Percentiles rank a stretch among this genome's conserved stretches.
Evolutionary conservation across 2,888 invertebrate species (phyloP).

Genomic region (Hesperia comma): DNA sequence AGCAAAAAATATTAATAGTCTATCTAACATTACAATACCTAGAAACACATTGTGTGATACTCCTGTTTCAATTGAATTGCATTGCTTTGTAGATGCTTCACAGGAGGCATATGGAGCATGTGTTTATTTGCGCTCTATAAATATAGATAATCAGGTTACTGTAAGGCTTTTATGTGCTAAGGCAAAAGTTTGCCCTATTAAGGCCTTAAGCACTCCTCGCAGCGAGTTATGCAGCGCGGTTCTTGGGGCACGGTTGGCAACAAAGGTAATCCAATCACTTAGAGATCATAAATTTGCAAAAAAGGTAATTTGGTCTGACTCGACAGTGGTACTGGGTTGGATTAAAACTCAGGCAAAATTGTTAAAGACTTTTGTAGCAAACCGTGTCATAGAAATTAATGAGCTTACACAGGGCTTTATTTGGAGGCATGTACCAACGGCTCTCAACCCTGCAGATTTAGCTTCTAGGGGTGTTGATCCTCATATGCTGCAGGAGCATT

Average conservation of each 20-base stretch:
- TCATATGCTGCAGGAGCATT: not conserved
- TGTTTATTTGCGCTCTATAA: conserved; percentile 33
- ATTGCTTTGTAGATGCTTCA: conserved; percentile 42
- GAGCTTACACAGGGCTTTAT: conserved; percentile 33
- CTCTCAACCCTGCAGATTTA: conserved; percentile 24
- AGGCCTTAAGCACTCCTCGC: conserved; percentile 30
- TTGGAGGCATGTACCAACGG: conserved; percentile 22
- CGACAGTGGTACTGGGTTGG: conserved; percentile 42
- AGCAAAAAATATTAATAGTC: not conserved
- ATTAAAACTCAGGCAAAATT: conserved; percentile 12
- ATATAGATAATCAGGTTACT: not conserved
- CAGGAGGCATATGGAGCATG: conserved; percentile 37
- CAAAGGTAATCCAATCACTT: conserved; percentile 17
- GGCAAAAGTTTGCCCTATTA: conserved; percentile 31
- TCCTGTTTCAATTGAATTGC: conserved; percentile 1
- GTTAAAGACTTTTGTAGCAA: conserved; percentile 40
- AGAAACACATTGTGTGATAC: not conserved
- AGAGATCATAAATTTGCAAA: conserved; percentile 9
- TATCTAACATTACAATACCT: conserved; percentile 4
- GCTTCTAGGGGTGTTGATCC: conserved; percentile 22
- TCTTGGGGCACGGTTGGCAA: conserved; percentile 18
- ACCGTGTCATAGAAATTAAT: conserved; percentile 38
- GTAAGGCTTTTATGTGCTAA: conserved; percentile 36
- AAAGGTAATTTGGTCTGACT: conserved; percentile 40
- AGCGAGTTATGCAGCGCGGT: conserved; percentile 40